Percentiles rank a stretch among this genome's conserved stretches.
Conservation (phyloP, 2,888 invertebrate genomes). For the Furcula furcula region DNA sequence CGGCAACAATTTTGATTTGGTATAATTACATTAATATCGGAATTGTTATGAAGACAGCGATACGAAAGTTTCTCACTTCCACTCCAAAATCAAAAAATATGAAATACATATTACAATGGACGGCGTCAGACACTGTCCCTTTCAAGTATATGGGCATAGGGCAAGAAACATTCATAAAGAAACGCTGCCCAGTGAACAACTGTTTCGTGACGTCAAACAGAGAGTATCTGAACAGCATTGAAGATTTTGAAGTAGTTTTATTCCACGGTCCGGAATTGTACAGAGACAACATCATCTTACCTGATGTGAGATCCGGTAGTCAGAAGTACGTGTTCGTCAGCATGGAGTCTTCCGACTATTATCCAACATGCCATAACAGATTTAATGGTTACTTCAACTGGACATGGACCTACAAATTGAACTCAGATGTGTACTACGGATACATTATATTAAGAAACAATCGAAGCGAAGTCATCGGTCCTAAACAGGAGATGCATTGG, state of each 20-base stretch:
- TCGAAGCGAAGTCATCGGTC: slow-evolving; percentile 37
- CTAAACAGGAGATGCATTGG: slow-evolving; percentile 44
- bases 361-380: slow-evolving; percentile 33
- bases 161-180: slow-evolving; percentile 28
- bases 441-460: slow-evolving; percentile 41
- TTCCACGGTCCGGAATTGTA: slow-evolving; percentile 42
- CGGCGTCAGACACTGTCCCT: slow-evolving; percentile 29
- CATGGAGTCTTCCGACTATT: slow-evolving; percentile 44
- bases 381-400: slow-evolving; percentile 50
- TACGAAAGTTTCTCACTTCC: too few species aligned
- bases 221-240: slow-evolving; percentile 18
- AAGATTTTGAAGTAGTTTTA: slow-evolving; percentile 40
- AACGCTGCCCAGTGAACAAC: slow-evolving; percentile 36
- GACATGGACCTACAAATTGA: slow-evolving; percentile 53
- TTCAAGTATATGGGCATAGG: slow-evolving; percentile 36
- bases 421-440: slow-evolving; percentile 45
- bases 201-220: slow-evolving; percentile 41
- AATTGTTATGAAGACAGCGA: too few species aligned
- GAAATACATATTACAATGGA: slow-evolving; percentile 45
- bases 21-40: too few species aligned
- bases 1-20: too few species aligned
- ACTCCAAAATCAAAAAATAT: too few species aligned
- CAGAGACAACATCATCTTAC: slow-evolving; percentile 12
- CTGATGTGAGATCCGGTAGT: slow-evolving; percentile 22
- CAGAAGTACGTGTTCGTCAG: slow-evolving; percentile 44